Evolutionary conservation across 2,888 invertebrate genomes (phyloP).

Genomic region (Agriopis leucophaearia): DNA sequence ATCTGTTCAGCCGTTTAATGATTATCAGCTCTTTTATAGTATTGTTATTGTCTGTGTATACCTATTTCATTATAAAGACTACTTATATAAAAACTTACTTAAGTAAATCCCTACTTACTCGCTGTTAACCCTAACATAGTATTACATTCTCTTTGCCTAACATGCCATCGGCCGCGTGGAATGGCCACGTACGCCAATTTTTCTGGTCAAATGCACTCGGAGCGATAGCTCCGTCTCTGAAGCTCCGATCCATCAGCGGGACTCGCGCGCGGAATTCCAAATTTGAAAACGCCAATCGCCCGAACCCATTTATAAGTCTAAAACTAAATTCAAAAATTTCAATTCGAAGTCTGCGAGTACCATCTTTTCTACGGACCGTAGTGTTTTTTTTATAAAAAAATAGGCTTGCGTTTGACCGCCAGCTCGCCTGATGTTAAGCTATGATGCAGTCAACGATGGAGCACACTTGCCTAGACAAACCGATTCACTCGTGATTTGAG

Average conservation of each 20-base stretch:
- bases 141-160: too few species aligned
- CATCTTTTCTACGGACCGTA: slow-evolving; percentile 68
- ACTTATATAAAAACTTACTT: not conserved
- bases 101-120: not conserved
- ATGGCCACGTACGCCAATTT: slow-evolving; percentile 73
- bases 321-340: slow-evolving; percentile 66
- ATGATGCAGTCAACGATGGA: too few species aligned
- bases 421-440: too few species aligned
- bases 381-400: too few species aligned
- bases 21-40: too few species aligned
- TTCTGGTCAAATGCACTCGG: slow-evolving; percentile 81
- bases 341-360: slow-evolving; percentile 73
- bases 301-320: slow-evolving; percentile 67
- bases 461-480: too few species aligned
- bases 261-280: slow-evolving; percentile 79
- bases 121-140: slow-evolving; percentile 55
- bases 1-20: too few species aligned
- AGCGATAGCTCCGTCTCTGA: slow-evolving; percentile 46
- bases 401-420: too few species aligned
- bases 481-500: too few species aligned
- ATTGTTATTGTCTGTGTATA: too few species aligned
- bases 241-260: slow-evolving; percentile 79
- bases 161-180: slow-evolving; percentile 49
- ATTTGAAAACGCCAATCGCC: slow-evolving; percentile 79
- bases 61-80: not conserved